phyloP scores from a whole-genome alignment of 1,140 invertebrate species.

The Cepaea nemoralis region DNA sequence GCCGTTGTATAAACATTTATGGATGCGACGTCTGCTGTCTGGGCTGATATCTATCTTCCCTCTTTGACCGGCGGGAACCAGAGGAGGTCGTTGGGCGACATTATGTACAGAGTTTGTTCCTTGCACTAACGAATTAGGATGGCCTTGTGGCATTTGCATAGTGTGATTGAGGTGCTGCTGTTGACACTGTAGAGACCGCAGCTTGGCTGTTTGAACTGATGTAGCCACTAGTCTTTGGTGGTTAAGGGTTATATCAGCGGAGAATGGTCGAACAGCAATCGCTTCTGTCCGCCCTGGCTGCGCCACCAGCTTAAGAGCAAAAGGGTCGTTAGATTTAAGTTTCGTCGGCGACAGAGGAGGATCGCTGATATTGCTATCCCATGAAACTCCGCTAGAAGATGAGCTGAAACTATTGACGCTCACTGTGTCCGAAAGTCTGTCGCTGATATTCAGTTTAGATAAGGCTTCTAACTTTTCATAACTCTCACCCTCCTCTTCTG shows the following conservation, averaged over 20 bases:
- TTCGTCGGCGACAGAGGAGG: slow-evolving; percentile 63
- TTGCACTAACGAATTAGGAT: slow-evolving; percentile 32
- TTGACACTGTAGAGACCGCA: slow-evolving; percentile 21
- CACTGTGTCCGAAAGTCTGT: slow-evolving; percentile 57
- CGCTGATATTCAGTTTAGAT: slow-evolving; percentile 64
- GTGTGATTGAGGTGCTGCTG: slow-evolving; percentile 26
- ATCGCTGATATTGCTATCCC: slow-evolving; percentile 70
- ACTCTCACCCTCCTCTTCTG: slow-evolving; percentile 53
- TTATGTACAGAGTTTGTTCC: background rate
- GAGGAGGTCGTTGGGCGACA: slow-evolving; percentile 3
- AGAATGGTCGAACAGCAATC: slow-evolving; percentile 55
- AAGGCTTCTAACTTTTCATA: slow-evolving; percentile 59
- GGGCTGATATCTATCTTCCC: slow-evolving; percentile 58
- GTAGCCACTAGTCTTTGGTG: slow-evolving; percentile 18
- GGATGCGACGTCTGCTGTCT: slow-evolving; percentile 64
- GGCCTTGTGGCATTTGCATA: slow-evolving; percentile 28
- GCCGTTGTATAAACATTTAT: slow-evolving; percentile 87
- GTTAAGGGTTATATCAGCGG: slow-evolving; percentile 48
- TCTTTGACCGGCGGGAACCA: background rate
- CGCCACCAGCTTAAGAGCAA: slow-evolving; percentile 66
- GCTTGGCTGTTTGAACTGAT: background rate
- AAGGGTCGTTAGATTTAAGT: slow-evolving; percentile 64
- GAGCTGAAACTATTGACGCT: slow-evolving; percentile 70
- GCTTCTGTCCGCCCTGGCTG: slow-evolving; percentile 62
- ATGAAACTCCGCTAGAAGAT: slow-evolving; percentile 69